phyloP scores from a whole-genome alignment of 2,888 invertebrate genomes.

The Eremobia ochroleuca region DNA sequence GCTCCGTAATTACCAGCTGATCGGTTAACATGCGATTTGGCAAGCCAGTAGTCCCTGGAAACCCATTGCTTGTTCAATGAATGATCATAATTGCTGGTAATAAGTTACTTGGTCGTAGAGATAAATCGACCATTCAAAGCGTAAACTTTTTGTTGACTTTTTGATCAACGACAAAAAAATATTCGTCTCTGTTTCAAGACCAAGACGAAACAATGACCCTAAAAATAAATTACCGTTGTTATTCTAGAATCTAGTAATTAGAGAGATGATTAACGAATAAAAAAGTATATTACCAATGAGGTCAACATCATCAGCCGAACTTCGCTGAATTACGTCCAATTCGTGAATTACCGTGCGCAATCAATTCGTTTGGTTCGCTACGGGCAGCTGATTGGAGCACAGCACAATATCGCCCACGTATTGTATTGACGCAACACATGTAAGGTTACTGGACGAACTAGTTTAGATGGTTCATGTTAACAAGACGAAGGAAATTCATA shows the following conservation, averaged over 20 bases:
- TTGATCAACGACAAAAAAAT: constrained; percentile 8
- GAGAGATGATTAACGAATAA: constrained; percentile 37
- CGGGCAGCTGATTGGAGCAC: constrained; percentile 53
- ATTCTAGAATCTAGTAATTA: constrained; percentile 42
- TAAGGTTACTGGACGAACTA: constrained; percentile 71
- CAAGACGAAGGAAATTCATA: neutral
- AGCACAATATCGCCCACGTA: constrained; percentile 75
- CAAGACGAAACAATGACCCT: constrained; percentile 37
- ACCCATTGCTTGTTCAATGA: constrained; percentile 34
- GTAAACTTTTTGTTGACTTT: neutral
- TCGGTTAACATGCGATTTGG: constrained; percentile 39
- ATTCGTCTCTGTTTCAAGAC: constrained; percentile 14
- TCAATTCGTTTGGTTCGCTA: constrained; percentile 46
- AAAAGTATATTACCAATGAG: constrained; percentile 45
- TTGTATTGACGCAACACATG: constrained; percentile 57
- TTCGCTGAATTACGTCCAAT: constrained; percentile 48
- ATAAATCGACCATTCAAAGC: constrained; percentile 34
- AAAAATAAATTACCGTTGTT: constrained; percentile 34
- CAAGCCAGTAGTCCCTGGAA: constrained; percentile 25
- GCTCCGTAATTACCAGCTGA: constrained; percentile 54
- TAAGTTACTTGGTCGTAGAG: constrained; percentile 8
- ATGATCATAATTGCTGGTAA: constrained; percentile 40
- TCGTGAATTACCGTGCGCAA: constrained; percentile 54
- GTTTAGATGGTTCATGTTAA: constrained; percentile 32
- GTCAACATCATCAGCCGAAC: constrained; percentile 44